Evolutionary conservation across 2,113 vertebrate species (phyloP).

Genomic region (Heterochromis multidens): DNA sequence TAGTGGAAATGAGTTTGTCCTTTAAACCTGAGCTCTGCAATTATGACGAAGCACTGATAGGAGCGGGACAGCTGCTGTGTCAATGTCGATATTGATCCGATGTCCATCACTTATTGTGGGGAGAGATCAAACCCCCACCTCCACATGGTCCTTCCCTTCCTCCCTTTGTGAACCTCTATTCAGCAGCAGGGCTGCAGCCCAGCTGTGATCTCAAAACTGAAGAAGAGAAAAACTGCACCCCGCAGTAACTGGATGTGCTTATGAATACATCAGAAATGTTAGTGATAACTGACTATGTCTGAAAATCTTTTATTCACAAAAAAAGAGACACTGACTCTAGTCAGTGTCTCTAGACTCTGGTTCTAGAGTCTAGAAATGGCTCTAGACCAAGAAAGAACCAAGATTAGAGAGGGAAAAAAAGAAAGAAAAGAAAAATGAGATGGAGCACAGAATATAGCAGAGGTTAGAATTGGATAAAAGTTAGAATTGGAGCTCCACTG

Average conservation of each 20-base stretch:
- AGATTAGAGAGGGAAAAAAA: too few species aligned
- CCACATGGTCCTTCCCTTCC: constrained; percentile 22
- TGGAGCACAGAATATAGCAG: too few species aligned
- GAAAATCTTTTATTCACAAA: neutral
- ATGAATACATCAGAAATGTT: neutral
- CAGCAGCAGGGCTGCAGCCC: constrained; percentile 35
- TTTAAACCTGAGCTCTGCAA: constrained; percentile 47
- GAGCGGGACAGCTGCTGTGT: constrained; percentile 71
- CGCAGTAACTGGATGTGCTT: neutral
- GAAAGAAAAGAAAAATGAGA: too few species aligned
- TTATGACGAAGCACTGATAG: constrained; percentile 60
- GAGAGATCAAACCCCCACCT: constrained; percentile 26
- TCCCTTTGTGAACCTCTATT: constrained; percentile 52
- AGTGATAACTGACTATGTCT: too few species aligned
- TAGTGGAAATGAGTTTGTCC: constrained; percentile 62
- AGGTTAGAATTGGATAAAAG: too few species aligned
- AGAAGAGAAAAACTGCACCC: neutral
- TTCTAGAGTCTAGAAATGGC: too few species aligned
- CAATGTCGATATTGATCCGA: constrained; percentile 75
- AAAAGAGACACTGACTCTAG: neutral
- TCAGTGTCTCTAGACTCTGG: too few species aligned
- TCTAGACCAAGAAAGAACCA: neutral
- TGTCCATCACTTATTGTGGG: constrained; percentile 63
- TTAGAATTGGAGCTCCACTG: too few species aligned
- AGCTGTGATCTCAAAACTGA: constrained; percentile 51